A percentile compares a stretch with the other conserved stretches of the same genome.
Conservation (phyloP, 2,113 vertebrate species). For the Callospermophilus lateralis region DNA sequence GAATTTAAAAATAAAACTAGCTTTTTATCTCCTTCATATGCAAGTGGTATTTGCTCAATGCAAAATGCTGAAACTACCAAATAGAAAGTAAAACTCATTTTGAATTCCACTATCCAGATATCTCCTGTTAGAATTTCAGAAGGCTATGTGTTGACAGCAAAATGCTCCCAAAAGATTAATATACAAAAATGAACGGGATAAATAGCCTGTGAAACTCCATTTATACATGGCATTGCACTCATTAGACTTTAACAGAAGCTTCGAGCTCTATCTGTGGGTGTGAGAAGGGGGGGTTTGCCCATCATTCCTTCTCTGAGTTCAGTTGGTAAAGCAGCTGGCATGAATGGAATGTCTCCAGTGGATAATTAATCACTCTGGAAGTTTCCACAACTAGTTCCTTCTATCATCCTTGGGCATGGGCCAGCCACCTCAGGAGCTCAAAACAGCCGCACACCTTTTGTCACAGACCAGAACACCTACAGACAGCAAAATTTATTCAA, state of each 20-base stretch:
- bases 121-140: slow-evolving; percentile 14
- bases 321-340: slow-evolving; percentile 25
- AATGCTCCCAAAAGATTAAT: slow-evolving; percentile 24
- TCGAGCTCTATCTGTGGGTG: not conserved
- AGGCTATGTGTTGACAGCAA: not conserved
- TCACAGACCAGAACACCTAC: not conserved
- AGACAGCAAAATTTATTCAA: not conserved
- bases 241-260: not conserved
- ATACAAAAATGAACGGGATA: not conserved
- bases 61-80: slow-evolving; percentile 20
- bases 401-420: slow-evolving; percentile 41
- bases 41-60: slow-evolving; percentile 6
- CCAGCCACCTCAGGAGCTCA: slow-evolving; percentile 23
- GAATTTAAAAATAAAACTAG: slow-evolving; percentile 38
- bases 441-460: not conserved
- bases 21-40: not conserved
- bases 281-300: accelerated
- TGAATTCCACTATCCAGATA: not conserved
- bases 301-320: not conserved
- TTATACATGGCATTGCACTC: not conserved
- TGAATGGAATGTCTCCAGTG: slow-evolving; percentile 57
- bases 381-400: not conserved
- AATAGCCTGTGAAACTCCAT: not conserved
- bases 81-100: slow-evolving; percentile 35
- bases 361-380: slow-evolving; percentile 46